Evolutionary conservation across 2,113 vertebrate species (phyloP).

Genomic region (Tetraodon nigroviridis): DNA sequence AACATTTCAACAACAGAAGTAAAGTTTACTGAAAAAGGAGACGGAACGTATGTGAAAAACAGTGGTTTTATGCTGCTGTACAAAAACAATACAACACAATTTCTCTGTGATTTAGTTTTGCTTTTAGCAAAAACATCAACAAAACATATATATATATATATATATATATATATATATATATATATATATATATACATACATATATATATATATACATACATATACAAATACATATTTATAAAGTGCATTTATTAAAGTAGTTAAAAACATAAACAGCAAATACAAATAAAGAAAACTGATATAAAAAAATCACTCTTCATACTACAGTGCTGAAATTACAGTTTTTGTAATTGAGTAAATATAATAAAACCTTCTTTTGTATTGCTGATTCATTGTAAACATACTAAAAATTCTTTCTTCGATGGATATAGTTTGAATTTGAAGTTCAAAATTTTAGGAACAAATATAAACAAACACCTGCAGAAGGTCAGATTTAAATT

Average conservation of each 20-base stretch:
- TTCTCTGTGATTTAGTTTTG: constrained; percentile 19
- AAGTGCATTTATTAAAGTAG: constrained; percentile 39
- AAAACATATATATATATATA: not conserved
- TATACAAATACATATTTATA: too few species aligned
- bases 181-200: not conserved
- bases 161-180: not conserved
- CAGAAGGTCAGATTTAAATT: constrained; percentile 47
- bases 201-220: not conserved
- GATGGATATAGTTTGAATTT: constrained; percentile 34
- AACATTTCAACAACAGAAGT: constrained; percentile 11
- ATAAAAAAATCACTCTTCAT: constrained; percentile 70
- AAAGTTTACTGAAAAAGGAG: constrained; percentile 9
- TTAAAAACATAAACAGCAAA: constrained; percentile 69
- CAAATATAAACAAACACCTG: not conserved
- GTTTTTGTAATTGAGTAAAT: constrained; percentile 66
- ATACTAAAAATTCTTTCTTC: constrained; percentile 39
- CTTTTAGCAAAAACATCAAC: constrained; percentile 6
- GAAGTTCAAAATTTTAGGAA: constrained; percentile 60
- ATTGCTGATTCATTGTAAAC: constrained; percentile 41
- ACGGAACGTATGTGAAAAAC: constrained; percentile 8
- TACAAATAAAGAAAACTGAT: constrained; percentile 60
- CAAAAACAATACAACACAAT: constrained; percentile 9
- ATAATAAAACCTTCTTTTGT: constrained; percentile 40
- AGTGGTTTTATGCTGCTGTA: constrained; percentile 18
- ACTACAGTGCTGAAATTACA: constrained; percentile 66